These are phyloP conservation scores for Amphiprion clarkii DNA, from an alignment of 2,797 vertebrate genomes.

Conservation along the genomic window DNA sequence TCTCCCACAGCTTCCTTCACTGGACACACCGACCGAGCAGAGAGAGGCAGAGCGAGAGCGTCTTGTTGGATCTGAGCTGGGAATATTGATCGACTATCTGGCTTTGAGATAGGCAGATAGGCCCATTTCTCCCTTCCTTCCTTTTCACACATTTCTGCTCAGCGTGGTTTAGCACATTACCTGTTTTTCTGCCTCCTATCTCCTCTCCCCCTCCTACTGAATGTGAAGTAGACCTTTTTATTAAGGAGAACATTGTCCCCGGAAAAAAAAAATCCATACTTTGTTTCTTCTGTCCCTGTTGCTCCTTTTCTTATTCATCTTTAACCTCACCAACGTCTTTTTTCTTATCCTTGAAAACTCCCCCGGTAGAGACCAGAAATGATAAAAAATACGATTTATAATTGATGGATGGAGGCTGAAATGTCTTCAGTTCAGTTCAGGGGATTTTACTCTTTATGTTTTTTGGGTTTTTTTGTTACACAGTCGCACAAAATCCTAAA, in stretches of 20 bases:
- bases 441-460: neutral
- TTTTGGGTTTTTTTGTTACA: slow-evolving; percentile 5
- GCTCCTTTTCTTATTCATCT: slow-evolving; percentile 23
- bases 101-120: slow-evolving; percentile 57
- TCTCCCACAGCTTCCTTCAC: slow-evolving; percentile 74
- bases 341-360: slow-evolving; percentile 16
- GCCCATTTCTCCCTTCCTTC: slow-evolving; percentile 35
- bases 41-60: slow-evolving; percentile 13
- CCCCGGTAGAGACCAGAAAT: slow-evolving; percentile 19
- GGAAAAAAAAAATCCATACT: slow-evolving; percentile 45
- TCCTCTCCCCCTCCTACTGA: slow-evolving; percentile 16
- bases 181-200: slow-evolving; percentile 29
- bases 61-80: slow-evolving; percentile 65
- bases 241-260: slow-evolving; percentile 33
- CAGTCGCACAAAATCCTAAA: slow-evolving; percentile 18
- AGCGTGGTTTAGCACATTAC: slow-evolving; percentile 32
- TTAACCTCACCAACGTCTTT: slow-evolving; percentile 19
- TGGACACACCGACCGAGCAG: slow-evolving; percentile 52
- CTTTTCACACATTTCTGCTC: slow-evolving; percentile 41
- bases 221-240: slow-evolving; percentile 44
- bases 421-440: slow-evolving; percentile 26
- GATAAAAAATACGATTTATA: slow-evolving; percentile 28
- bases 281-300: neutral
- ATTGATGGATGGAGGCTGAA: slow-evolving; percentile 35
- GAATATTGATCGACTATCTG: slow-evolving; percentile 70